Percentiles rank a stretch among this genome's conserved stretches.
Conservation (phyloP, 2,888 invertebrate species). For the Phyllotreta striolata region DNA sequence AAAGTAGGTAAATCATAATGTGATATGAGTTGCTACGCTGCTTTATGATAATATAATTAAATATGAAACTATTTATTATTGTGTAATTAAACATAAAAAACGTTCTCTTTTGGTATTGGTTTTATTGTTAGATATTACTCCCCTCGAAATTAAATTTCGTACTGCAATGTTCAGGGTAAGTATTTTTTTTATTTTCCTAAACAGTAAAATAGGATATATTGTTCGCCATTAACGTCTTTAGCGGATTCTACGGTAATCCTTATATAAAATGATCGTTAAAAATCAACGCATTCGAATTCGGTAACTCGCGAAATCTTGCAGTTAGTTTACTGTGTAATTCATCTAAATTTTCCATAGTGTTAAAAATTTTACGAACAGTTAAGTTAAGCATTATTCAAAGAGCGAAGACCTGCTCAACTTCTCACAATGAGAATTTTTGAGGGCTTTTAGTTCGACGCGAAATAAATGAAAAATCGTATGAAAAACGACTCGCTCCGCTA, state of each 20-base stretch:
- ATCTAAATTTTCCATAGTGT: too few relatives aligned
- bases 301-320: not conserved
- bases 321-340: not conserved
- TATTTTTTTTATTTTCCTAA: slow-evolving; percentile 21
- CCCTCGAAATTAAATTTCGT: not conserved
- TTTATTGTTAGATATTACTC: too few relatives aligned
- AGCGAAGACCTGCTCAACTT: not conserved
- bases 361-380: too few relatives aligned
- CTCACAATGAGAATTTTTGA: slow-evolving; percentile 15
- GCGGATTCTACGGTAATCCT: slow-evolving; percentile 18
- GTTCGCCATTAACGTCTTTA: slow-evolving; percentile 19
- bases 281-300: slow-evolving; percentile 5
- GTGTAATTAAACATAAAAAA: too few relatives aligned
- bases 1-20: too few relatives aligned
- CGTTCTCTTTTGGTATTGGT: too few relatives aligned
- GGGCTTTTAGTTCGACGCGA: slow-evolving; percentile 17
- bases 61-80: too few relatives aligned
- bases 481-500: slow-evolving; percentile 30
- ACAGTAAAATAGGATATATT: slow-evolving; percentile 23
- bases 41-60: too few relatives aligned
- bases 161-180: slow-evolving; percentile 3
- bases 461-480: slow-evolving; percentile 30
- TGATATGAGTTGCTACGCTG: too few relatives aligned
- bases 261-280: slow-evolving; percentile 3
- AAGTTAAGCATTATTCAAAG: too few relatives aligned